These are phyloP conservation scores for Vanessa atalanta DNA, from an alignment of 1,140 invertebrate genomes.

Conservation along the genomic window DNA sequence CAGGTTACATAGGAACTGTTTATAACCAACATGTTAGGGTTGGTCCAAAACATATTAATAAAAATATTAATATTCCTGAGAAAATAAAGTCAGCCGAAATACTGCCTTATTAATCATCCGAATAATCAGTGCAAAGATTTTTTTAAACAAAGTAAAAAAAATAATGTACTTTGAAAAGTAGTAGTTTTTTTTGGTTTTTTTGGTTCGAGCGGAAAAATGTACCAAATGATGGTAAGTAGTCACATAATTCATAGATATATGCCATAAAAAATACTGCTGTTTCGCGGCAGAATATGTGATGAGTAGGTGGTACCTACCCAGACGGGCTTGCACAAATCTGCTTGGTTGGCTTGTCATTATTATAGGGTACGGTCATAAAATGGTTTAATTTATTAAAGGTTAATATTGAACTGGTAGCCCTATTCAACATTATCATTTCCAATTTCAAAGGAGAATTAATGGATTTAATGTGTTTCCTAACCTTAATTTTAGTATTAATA, in stretches of 20 bases:
- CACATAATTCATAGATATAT: too few species aligned
- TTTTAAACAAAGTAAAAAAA: too few species aligned
- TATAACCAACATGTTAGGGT: neutral
- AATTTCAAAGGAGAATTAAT: constrained; percentile 10
- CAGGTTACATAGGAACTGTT: neutral
- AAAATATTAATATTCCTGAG: neutral
- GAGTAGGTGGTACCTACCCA: too few species aligned
- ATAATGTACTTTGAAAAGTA: too few species aligned
- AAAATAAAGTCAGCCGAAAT: neutral
- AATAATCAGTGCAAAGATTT: too few species aligned
- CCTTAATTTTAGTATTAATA: constrained; percentile 4
- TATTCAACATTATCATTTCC: constrained; percentile 1
- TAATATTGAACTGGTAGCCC: neutral
- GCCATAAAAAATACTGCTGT: too few species aligned
- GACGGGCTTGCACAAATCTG: too few species aligned
- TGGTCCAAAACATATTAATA: neutral
- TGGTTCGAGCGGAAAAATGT: too few species aligned
- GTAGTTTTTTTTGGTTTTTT: too few species aligned
- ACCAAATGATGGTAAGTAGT: too few species aligned
- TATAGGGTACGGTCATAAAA: neutral
- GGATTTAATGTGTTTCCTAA: constrained; percentile 6
- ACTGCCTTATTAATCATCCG: neutral
- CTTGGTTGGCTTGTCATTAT: too few species aligned
- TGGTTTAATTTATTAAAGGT: neutral
- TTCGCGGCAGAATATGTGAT: too few species aligned